Evolutionary conservation across 2,888 invertebrate species (phyloP), one percentile per base, ranked within the genome.

Genomic region (Stenchaetothrips biformis): DNA sequence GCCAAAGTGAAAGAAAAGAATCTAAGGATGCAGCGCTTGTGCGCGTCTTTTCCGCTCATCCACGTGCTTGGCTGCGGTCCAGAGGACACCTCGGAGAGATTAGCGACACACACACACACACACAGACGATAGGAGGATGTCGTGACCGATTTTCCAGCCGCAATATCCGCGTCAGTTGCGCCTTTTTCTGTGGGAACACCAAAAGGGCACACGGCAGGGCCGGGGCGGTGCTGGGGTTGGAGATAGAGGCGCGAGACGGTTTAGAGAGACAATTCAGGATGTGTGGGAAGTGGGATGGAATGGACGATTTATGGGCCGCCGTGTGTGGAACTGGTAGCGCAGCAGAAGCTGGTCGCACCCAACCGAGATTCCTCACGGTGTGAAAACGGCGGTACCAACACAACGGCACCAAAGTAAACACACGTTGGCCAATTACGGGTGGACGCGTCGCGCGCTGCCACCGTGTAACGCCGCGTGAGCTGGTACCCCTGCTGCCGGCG

Each of bases 311-410:
- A 74, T 74, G 21, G 67, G 53, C 67, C 67, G 21, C n/a, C 67
- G 21, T 25, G 67, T 74, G 67, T 74, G 67, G 25, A 74, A 25
- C 67, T 59, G n/a, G n/a, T n/a, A n/a, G n/a, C n/a, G 67, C 67
- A 37, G 59, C 59, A 67, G 21, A 37, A 37, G 37, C 37, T 37
- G 37, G 37, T 2, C 37, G 37, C 37, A 21, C n/a, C 21, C 25
- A 25, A 25, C 67, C 4, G 67, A 74, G 25, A 37, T 37, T 37
- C 37, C 37, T 4, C 37, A 37, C 67, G 67, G 67, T 74, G 67
- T 74, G 67, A 74, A 74, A 74, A 74, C 67, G 67, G 67, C 67
- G 25, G 67, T 74, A 74, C 67, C 67, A 74, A 74, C 67, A 74
- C 25, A 7, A 25, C 67, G 67, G 59, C 67, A n/a, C n/a, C n/a